Evolutionary conservation across 2,797 vertebrate species (phyloP), one percentile per base, ranked within the genome.

Genomic region (Sarcophilus harrisii): DNA sequence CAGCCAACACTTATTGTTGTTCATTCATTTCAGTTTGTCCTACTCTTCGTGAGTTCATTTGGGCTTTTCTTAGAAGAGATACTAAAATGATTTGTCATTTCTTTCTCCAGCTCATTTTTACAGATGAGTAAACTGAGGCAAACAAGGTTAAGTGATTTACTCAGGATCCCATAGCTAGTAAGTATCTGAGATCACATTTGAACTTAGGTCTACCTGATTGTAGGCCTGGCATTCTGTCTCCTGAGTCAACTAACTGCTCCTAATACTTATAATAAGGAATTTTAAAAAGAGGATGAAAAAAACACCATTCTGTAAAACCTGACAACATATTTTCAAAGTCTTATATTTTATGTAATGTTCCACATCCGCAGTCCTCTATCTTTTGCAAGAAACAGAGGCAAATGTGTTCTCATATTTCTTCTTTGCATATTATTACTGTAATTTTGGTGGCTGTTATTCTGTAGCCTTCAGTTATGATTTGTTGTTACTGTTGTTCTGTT

Each of bases 61-160:
- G 38, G 21, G 9, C 3, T 87, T 87, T 87, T 87, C 66, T 81
- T 45, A 8, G 16, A 73, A n/a, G 52, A 73, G n/a, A 73, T 24
- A 45, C 66, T 81, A 30, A 30, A 81, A 21, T 81, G 66, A 8
- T 81, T 81, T 24, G 16, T 8, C n/a, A 81, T 24, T 81, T 81
- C 73, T 49, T 87, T 87, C 38, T 87, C 73, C 73, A 87, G 73
- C 21, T 87, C 73, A 87, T 87, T 87, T 73, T 87, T 87, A 87
- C 73, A 87, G 38, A 87, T 87, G 73, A 87, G 3, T 3, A 87
- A 87, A 87, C 38, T 49, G 38, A 49, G 38, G 38, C 38, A 81
- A 81, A 45, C 21, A 10, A 11, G 38, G 2, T 81, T 81, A 45
- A 49, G 73, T 87, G 38, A 49, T 38, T 87, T 45, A 1, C 21